phyloP scores from a whole-genome alignment of 2,888 invertebrate genomes.

The Dicycla oo region DNA sequence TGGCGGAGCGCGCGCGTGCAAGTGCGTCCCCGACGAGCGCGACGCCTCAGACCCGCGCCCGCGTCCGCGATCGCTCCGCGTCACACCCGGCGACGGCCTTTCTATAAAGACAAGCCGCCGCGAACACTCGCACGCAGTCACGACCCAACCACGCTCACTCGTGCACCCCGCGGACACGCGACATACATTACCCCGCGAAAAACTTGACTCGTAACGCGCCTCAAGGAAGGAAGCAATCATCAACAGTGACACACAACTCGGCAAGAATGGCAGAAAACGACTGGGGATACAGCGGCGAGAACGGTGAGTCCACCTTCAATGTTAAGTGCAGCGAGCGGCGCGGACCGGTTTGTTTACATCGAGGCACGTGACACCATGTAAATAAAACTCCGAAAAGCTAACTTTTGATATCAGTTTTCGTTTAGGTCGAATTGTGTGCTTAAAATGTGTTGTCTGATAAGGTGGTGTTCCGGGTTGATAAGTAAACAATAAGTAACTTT shows the following conservation, averaged over 20 bases:
- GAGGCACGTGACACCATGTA: constrained; percentile 84
- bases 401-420: constrained; percentile 35
- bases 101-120: constrained; percentile 83
- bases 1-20: constrained; percentile 76
- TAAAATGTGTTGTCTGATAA: constrained; percentile 30
- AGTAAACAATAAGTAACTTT: not conserved
- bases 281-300: constrained; percentile 91
- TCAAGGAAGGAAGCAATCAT: constrained; percentile 63
- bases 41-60: constrained; percentile 62
- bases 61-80: constrained; percentile 71
- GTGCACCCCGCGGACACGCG: constrained; percentile 82
- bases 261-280: constrained; percentile 84
- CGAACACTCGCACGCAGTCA: constrained; percentile 85
- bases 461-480: constrained; percentile 11
- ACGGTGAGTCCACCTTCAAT: constrained; percentile 86
- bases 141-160: constrained; percentile 83
- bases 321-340: constrained; percentile 69
- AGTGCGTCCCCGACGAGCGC: constrained; percentile 70
- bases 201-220: constrained; percentile 58
- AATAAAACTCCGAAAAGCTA: constrained; percentile 70
- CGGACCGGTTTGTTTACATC: constrained; percentile 89
- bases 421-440: constrained; percentile 3
- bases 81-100: constrained; percentile 69
- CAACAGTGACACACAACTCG: constrained; percentile 70
- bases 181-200: constrained; percentile 68